Evolutionary conservation across 2,797 vertebrate genomes (phyloP).

Genomic region (Coranthus polyacanthus): DNA sequence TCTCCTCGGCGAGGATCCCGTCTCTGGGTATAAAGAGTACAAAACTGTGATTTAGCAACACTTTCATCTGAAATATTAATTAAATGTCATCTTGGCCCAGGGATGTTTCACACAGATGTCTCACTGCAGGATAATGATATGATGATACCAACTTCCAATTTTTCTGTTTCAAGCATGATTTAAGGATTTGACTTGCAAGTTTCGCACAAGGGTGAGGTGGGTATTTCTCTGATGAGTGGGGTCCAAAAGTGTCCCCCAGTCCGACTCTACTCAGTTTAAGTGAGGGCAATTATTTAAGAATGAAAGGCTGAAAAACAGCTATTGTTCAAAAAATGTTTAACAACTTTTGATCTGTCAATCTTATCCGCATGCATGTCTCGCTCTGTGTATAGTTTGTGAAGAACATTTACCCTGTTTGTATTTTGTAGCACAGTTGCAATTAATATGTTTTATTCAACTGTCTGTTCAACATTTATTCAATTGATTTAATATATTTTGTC

Average conservation of each 20-base stretch:
- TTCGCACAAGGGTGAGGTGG: background rate
- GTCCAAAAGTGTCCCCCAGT: background rate
- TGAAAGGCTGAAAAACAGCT: background rate
- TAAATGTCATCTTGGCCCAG: constrained; percentile 11
- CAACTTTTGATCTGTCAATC: background rate
- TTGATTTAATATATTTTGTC: too few species aligned
- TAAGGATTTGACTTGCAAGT: constrained; percentile 18
- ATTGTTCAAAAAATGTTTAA: background rate
- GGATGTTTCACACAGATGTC: constrained; percentile 43
- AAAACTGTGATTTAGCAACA: constrained; percentile 5
- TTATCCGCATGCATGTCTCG: too few species aligned
- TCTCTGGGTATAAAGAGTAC: background rate
- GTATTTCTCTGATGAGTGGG: constrained; percentile 3
- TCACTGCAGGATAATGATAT: constrained; percentile 43
- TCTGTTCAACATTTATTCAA: too few species aligned
- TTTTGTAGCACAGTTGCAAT: too few species aligned
- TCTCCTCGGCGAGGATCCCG: background rate
- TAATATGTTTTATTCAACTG: too few species aligned
- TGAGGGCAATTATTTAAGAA: background rate
- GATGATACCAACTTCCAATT: constrained; percentile 42
- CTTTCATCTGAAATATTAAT: constrained; percentile 38
- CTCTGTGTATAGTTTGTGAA: too few species aligned
- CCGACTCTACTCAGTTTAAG: constrained; percentile 8
- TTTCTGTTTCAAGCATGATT: constrained; percentile 29
- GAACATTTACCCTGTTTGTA: too few species aligned